phyloP scores from a whole-genome alignment of 2,113 vertebrate genomes.

The Nibea albiflora region DNA sequence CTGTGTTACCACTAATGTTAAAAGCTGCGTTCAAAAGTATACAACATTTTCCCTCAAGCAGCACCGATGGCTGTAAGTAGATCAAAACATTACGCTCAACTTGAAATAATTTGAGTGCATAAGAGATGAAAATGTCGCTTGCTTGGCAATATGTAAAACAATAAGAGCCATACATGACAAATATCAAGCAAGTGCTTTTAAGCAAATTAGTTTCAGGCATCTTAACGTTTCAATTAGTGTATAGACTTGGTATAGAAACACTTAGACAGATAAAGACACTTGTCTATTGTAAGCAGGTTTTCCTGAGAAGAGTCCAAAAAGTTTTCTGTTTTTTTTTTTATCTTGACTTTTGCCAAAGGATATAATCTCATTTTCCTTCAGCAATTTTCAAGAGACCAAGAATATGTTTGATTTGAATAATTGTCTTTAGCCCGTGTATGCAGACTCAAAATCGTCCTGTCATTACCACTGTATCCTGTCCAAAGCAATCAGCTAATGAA shows the following conservation, averaged over 20 bases:
- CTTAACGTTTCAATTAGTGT: slow-evolving; percentile 2
- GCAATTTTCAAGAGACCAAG: not conserved
- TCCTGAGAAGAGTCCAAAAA: not conserved
- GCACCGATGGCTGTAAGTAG: not conserved
- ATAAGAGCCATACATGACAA: slow-evolving; percentile 1
- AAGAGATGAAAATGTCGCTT: not conserved
- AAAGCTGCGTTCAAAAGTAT: slow-evolving; percentile 14
- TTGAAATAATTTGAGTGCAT: slow-evolving; percentile 27
- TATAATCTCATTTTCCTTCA: slow-evolving; percentile 13
- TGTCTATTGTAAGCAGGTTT: not conserved
- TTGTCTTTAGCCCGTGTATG: not conserved
- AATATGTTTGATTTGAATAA: slow-evolving; percentile 1
- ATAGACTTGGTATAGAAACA: not conserved
- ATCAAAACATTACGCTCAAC: slow-evolving; percentile 5
- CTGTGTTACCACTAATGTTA: not conserved
- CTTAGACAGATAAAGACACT: not conserved
- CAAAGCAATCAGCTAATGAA: slow-evolving; percentile 41
- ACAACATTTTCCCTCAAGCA: not conserved
- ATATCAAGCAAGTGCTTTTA: slow-evolving; percentile 23
- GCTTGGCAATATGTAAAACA: slow-evolving; percentile 25
- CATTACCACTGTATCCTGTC: not conserved
- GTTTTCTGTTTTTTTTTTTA: too few relatives aligned
- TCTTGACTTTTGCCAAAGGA: not conserved
- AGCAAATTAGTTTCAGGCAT: slow-evolving; percentile 32
- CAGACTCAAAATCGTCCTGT: not conserved